A percentile compares a stretch with the other conserved stretches of the same genome.
phyloP scores from a whole-genome alignment of 2,888 invertebrate species.

The Neoascia interrupta region DNA sequence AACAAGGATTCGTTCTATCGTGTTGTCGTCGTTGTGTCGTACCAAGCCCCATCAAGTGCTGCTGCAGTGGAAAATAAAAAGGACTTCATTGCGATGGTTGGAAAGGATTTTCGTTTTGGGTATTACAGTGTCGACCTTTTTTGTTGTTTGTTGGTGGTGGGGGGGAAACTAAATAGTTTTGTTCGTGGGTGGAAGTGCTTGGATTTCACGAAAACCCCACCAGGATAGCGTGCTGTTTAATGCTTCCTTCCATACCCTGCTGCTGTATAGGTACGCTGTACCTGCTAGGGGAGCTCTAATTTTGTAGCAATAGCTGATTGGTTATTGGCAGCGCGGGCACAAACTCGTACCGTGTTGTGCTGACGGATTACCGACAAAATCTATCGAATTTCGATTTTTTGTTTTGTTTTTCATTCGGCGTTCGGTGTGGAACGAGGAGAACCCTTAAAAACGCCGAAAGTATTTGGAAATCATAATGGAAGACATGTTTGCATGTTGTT shows the following conservation, averaged over 20 bases:
- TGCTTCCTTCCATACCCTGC: too few relatives aligned
- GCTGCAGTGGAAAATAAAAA: slow-evolving; percentile 12
- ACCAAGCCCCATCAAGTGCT: slow-evolving; percentile 5
- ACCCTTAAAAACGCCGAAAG: slow-evolving; percentile 30
- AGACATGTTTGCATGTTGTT: slow-evolving; percentile 32
- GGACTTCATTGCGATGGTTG: slow-evolving; percentile 21
- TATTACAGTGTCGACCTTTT: not conserved
- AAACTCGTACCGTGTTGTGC: slow-evolving; percentile 26
- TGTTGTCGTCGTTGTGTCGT: slow-evolving; percentile 10
- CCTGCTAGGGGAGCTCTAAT: slow-evolving; percentile 42
- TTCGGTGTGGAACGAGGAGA: not conserved
- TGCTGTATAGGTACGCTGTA: too few relatives aligned
- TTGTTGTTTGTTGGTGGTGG: not conserved
- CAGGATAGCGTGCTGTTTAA: slow-evolving; percentile 5
- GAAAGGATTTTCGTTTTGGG: slow-evolving; percentile 16
- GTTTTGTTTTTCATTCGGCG: too few relatives aligned
- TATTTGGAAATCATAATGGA: slow-evolving; percentile 24
- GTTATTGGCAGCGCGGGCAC: slow-evolving; percentile 21
- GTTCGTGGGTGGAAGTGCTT: not conserved
- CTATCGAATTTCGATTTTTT: slow-evolving; percentile 36
- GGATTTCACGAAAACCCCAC: slow-evolving; percentile 30
- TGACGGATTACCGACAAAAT: slow-evolving; percentile 41
- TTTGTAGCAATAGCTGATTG: slow-evolving; percentile 28
- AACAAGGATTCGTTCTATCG: slow-evolving; percentile 26
- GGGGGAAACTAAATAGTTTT: slow-evolving; percentile 1